These are phyloP conservation scores for Pseudotriccus pelzelni DNA, from an alignment of 2,797 vertebrate species.

Conservation along the genomic window DNA sequence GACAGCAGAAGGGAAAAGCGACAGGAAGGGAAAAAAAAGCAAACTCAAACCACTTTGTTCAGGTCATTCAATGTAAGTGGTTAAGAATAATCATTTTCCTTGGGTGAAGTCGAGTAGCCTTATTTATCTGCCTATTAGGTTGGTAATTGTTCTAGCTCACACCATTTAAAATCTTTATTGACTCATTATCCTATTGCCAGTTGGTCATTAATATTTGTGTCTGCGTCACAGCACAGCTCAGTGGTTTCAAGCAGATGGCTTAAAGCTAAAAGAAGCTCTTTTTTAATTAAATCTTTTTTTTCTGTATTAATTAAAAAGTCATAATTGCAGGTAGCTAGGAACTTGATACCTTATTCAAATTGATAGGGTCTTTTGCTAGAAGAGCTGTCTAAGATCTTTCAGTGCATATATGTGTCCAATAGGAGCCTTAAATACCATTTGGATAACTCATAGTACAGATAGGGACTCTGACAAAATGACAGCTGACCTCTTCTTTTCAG, in stretches of 20 bases:
- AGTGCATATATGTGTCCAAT: background rate
- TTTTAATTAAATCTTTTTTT: background rate
- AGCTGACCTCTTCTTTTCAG: background rate
- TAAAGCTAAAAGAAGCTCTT: background rate
- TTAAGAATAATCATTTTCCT: constrained; percentile 7
- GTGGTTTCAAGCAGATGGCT: constrained; percentile 8
- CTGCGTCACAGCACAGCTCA: background rate
- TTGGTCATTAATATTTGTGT: constrained; percentile 55
- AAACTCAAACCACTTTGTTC: background rate
- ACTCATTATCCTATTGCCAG: constrained; percentile 42
- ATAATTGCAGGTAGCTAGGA: background rate
- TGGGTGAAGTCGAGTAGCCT: constrained; percentile 33
- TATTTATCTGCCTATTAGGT: constrained; percentile 59
- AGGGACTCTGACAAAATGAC: background rate
- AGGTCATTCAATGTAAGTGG: background rate
- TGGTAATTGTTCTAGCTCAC: constrained; percentile 45
- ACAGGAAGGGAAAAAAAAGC: background rate
- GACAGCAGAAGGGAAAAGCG: background rate
- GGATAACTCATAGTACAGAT: background rate
- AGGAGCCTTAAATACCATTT: background rate
- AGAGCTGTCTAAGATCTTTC: background rate
- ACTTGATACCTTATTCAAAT: background rate
- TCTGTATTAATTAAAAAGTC: background rate
- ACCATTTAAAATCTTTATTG: constrained; percentile 49
- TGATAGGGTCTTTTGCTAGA: background rate